Evolutionary conservation across 2,888 invertebrate species (phyloP), one percentile per base, ranked within the genome.

Genomic region (Odontothrips loti): DNA sequence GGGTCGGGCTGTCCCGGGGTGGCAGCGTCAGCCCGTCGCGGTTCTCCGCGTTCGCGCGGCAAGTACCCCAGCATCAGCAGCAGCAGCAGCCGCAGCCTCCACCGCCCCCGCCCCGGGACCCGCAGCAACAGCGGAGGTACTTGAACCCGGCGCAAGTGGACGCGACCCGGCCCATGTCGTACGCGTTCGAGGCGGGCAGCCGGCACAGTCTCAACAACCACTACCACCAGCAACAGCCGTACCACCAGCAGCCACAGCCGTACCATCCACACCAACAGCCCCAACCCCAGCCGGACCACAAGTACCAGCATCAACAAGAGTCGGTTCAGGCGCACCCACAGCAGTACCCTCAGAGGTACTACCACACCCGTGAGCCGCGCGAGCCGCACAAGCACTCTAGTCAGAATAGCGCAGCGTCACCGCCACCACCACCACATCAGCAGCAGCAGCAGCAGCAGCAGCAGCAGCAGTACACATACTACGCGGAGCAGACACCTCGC

Each of bases 41-140:
- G 10, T 82, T 80, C 43, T 75, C 75, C 17, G 82, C 79, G 29
- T 27, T 79, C 17, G 15, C 63, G 29, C 83, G 68, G 10, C 82
- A 80, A 79, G 83, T 80, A 47, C 84, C 80, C 11, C 83, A n/a
- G 78, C 81, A n/a, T 4, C 80, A 48, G 80, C 79, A 82, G 34
- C 82, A 79, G 81, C 81, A 81, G 47, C 75, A 81, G 23, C 81
- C 82, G 15, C 83, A 91, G 63, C 94, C 95, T 9, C 95, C 95
- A 0, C 92, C 93, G 6, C 95, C 95, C 47, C 95, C 95, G 0
- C 94, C 95, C n/a, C 89, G 93, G 84, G 94, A 93, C 87, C 94
- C 93, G 83, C 89, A 91, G 85, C 90, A 27, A 11, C 47, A n/a
- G 68, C 63, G 68, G 80, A 27, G 29, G 20, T 80, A 80, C 63